A percentile compares a stretch with the other conserved stretches of the same genome.
Conservation (phyloP, 2,113 vertebrate genomes). For the Burhinus oedicnemus region DNA sequence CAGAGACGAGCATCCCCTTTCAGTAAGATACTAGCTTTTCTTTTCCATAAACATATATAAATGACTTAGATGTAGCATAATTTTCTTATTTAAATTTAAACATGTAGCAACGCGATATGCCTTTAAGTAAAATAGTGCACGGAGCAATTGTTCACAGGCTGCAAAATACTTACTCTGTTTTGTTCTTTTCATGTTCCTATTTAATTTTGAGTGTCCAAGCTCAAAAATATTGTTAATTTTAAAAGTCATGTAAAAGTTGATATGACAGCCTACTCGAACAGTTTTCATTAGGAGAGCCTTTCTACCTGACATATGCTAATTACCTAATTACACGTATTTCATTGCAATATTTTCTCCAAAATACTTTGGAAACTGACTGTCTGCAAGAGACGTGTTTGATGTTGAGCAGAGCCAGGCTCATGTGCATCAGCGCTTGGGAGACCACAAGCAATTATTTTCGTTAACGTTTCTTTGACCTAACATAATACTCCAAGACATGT, state of each 20-base stretch:
- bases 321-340: not conserved
- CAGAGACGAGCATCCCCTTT: not conserved
- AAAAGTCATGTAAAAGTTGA: not conserved
- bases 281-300: not conserved
- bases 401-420: not conserved
- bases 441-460: slow-evolving; percentile 11
- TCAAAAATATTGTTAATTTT: not conserved
- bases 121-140: not conserved
- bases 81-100: not conserved
- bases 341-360: not conserved
- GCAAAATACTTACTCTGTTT: not conserved
- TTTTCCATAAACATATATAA: not conserved
- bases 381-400: not conserved
- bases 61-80: not conserved
- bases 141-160: not conserved
- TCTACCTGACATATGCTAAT: not conserved
- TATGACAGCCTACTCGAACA: not conserved
- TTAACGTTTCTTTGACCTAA: not conserved
- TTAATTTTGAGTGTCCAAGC: not conserved
- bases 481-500: not conserved
- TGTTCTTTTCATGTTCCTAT: not conserved
- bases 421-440: not conserved
- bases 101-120: fast-evolving
- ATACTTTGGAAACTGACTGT: not conserved
- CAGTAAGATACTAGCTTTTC: not conserved